Percentiles rank a stretch among this genome's conserved stretches.
Conservation (phyloP, 2,888 invertebrate species). For the Eilema griseolum region DNA sequence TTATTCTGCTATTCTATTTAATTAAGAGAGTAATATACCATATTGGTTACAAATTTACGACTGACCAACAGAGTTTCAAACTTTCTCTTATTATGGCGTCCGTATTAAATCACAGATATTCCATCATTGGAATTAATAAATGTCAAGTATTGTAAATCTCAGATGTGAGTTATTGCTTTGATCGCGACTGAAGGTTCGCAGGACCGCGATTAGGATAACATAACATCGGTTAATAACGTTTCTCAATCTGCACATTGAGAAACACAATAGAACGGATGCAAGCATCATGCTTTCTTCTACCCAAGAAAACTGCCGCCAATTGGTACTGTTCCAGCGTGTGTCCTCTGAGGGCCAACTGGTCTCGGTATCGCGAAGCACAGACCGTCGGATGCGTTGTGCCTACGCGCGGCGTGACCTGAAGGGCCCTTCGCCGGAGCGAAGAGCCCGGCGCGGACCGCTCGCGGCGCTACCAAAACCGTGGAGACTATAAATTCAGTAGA, state of each 20-base stretch:
- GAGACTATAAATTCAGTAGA: conserved; percentile 74
- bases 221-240: not conserved
- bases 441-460: conserved; percentile 65
- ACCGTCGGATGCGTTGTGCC: conserved; percentile 35
- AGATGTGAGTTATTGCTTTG: not conserved
- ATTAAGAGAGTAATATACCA: conserved; percentile 31
- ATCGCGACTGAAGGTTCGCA: not conserved
- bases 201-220: not conserved
- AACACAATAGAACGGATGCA: not conserved
- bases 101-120: conserved; percentile 28
- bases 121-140: conserved; percentile 35
- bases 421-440: conserved; percentile 22
- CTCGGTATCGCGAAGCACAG: conserved; percentile 3
- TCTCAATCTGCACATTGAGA: not conserved
- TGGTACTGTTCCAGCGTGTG: not conserved
- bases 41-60: conserved; percentile 33
- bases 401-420: conserved; percentile 1
- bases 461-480: conserved; percentile 74
- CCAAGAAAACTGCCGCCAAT: not conserved
- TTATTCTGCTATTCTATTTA: conserved; percentile 31
- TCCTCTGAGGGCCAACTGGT: not conserved
- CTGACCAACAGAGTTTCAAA: conserved; percentile 14
- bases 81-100: conserved; percentile 39
- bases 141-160: conserved; percentile 13
- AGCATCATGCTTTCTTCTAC: not conserved